Percentiles rank a stretch among this genome's conserved stretches.
These are phyloP conservation scores for Setipinna tenuifilis DNA, from an alignment of 2,797 vertebrate species.

Conservation along the genomic window DNA sequence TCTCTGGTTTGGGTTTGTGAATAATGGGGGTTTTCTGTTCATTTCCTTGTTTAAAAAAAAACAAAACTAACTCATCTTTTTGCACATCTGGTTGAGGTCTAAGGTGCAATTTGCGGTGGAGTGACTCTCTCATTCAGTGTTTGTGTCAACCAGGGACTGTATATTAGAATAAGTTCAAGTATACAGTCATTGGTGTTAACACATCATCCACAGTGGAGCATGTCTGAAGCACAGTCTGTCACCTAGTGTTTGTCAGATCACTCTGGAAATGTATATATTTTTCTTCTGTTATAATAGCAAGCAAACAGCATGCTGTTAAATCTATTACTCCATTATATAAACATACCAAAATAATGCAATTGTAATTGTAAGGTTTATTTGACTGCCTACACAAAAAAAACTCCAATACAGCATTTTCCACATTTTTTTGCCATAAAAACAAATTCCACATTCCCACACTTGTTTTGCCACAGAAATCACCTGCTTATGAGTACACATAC, in stretches of 20 bases:
- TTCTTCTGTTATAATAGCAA: not conserved
- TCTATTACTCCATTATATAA: too few species aligned
- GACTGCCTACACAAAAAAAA: not conserved
- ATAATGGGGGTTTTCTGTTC: not conserved
- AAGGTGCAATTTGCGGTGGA: not conserved
- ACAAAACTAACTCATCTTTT: not conserved
- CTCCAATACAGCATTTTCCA: not conserved
- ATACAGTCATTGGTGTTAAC: not conserved
- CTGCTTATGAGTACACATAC: not conserved
- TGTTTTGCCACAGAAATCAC: not conserved
- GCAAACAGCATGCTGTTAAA: not conserved
- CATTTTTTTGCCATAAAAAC: not conserved
- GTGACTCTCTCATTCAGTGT: not conserved
- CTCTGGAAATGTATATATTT: not conserved
- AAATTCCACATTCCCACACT: not conserved
- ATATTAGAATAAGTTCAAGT: too few species aligned
- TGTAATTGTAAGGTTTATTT: not conserved
- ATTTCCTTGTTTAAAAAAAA: too few species aligned
- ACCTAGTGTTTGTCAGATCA: not conserved
- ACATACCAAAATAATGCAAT: not conserved
- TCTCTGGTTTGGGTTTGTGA: not conserved
- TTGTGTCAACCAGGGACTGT: too few species aligned
- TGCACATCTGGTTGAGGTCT: not conserved
- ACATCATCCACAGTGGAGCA: not conserved
- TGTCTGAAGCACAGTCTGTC: not conserved